Conservation (phyloP, 2,888 invertebrate species). For the Plusia festucae region DNA sequence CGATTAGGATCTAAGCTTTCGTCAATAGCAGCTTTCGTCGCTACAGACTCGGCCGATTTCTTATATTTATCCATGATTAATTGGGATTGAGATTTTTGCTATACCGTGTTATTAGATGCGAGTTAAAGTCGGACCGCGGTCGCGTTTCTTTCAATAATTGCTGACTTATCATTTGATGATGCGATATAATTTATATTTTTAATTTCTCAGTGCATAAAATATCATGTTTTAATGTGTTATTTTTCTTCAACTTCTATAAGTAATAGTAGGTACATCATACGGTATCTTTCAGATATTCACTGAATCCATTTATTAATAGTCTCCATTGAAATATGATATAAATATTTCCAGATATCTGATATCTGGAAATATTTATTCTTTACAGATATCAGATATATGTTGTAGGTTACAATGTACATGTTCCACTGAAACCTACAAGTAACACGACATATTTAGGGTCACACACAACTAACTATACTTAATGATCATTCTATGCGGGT, state of each 20-base stretch:
- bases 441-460: constrained; percentile 50
- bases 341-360: too few relatives aligned
- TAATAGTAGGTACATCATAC: not conserved
- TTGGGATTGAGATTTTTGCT: constrained; percentile 87
- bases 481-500: constrained; percentile 68
- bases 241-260: not conserved
- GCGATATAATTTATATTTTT: constrained; percentile 73
- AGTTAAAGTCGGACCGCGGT: constrained; percentile 76
- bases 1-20: constrained; percentile 89
- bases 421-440: constrained; percentile 12
- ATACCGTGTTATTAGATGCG: constrained; percentile 83
- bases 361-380: too few relatives aligned
- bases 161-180: constrained; percentile 77
- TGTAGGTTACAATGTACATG: too few relatives aligned
- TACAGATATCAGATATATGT: too few relatives aligned
- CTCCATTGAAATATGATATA: too few relatives aligned
- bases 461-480: constrained; percentile 39
- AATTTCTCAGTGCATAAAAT: constrained; percentile 58
- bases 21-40: constrained; percentile 88
- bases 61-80: constrained; percentile 89
- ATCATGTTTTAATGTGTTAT: not conserved
- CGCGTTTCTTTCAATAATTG: constrained; percentile 80
- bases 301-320: too few relatives aligned
- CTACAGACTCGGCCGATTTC: constrained; percentile 77
- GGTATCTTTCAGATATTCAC: not conserved